Evolutionary conservation across 2,888 invertebrate genomes (phyloP), one percentile per base, ranked within the genome.

Genomic region (Vanessa cardui): DNA sequence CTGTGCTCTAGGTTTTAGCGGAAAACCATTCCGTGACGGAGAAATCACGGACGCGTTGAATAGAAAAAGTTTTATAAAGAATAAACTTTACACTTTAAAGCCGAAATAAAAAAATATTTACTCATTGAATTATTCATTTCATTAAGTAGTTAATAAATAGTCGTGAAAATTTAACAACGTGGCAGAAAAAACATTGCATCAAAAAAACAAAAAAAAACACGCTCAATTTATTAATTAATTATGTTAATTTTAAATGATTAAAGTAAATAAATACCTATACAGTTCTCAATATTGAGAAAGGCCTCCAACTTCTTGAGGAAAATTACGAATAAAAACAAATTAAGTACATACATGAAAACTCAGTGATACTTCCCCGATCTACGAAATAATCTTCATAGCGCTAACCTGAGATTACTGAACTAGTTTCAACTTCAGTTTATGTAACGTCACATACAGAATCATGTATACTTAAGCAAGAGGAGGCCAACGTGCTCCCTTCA

Each of bases 401-500:
- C 26, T 16, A 31, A 31, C n/a, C 59, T 21, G 20, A 45, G 45
- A 59, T 18, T n/a, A 44, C 45, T n/a, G 26, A 45, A 21, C 20
- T 59, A 21, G 18, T 45, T 45, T 26, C 6, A 59, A 45, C 8
- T 26, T 59, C 8, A 20, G 46, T 18, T 45, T 45, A 45, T 16
- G 45, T 58, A 15, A 58, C 7, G 44, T 44, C 39, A 21, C n/a
- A 39, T 44, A 20, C 39, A 39, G 31, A 33, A 12, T 2, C 39
- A 39, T 33, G 16, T 58, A 45, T 45, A 18, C 39, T 58, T 20
- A 58, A 54, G 31, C 52, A 31, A 31, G 52, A 16, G 26, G 20
- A 26, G 20, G 50, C 50, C 20, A 20, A 54, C 26, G 52, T 54
- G 52, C 52, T 54, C 52, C n/a, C 52, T 16, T 15, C 52, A 16